Percentiles rank a stretch among this genome's conserved stretches.
Evolutionary conservation across 2,113 vertebrate species (phyloP).

Genomic region (Rafetus swinhoei): DNA sequence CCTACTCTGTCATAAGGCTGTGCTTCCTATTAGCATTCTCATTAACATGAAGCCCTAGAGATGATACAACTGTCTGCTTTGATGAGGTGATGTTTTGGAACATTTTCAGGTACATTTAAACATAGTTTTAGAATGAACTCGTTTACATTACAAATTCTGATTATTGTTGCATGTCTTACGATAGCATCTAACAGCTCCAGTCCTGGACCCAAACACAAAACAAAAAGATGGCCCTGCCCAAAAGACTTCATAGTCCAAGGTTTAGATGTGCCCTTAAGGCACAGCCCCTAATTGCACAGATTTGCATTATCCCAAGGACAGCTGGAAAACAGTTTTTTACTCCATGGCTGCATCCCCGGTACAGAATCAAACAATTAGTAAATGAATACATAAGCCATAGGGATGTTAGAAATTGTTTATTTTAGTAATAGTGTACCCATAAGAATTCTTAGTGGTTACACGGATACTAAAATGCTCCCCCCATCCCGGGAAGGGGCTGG

Average conservation of each 20-base stretch:
- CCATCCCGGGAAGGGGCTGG: too few species aligned
- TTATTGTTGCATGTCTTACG: background rate
- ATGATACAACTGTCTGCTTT: background rate
- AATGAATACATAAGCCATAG: background rate
- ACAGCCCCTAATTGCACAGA: background rate
- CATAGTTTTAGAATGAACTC: background rate
- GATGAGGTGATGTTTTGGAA: background rate
- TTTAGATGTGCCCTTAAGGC: background rate
- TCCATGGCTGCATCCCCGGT: background rate
- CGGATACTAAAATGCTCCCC: too few species aligned
- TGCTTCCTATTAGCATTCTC: background rate
- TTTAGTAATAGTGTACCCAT: too few species aligned
- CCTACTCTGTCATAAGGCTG: accelerated
- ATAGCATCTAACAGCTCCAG: background rate
- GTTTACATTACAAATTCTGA: background rate
- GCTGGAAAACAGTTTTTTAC: background rate
- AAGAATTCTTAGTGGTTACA: too few species aligned
- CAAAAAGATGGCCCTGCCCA: background rate
- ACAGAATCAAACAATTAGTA: background rate
- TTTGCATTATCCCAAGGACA: background rate
- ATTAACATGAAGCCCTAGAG: background rate
- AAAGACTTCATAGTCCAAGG: background rate
- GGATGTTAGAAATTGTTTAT: too few species aligned
- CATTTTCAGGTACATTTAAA: background rate
- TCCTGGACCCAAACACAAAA: background rate